These are phyloP conservation scores for Dioctria rufipes DNA, from an alignment of 2,888 invertebrate genomes.

Conservation along the genomic window DNA sequence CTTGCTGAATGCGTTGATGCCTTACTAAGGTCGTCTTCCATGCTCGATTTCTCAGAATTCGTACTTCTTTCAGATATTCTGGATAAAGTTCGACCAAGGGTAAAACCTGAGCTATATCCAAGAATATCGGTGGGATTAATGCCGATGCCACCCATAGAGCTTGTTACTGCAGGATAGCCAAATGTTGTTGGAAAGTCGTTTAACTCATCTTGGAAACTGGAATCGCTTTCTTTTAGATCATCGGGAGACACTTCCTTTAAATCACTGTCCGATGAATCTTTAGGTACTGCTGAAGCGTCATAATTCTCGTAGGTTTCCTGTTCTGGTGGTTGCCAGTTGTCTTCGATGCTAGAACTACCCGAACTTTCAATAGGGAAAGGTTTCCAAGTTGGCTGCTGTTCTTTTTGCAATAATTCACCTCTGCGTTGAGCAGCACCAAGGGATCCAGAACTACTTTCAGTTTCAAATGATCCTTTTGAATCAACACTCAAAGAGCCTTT, in stretches of 20 bases:
- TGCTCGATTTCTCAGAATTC: slow-evolving; percentile 89
- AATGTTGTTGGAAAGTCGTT: slow-evolving; percentile 84
- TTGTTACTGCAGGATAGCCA: slow-evolving; percentile 78
- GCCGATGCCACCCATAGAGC: slow-evolving; percentile 72
- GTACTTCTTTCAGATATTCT: slow-evolving; percentile 91
- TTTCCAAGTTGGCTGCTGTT: slow-evolving; percentile 85
- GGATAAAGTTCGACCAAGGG: slow-evolving; percentile 83
- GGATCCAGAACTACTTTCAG: slow-evolving; percentile 83
- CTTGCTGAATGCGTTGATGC: slow-evolving; percentile 88
- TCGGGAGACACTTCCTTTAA: slow-evolving; percentile 73
- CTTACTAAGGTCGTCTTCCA: slow-evolving; percentile 89
- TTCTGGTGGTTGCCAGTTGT: slow-evolving; percentile 85
- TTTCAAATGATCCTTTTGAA: slow-evolving; percentile 81
- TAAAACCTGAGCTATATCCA: slow-evolving; percentile 82
- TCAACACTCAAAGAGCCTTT: slow-evolving; percentile 78
- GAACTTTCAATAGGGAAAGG: slow-evolving; percentile 89
- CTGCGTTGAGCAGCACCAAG: slow-evolving; percentile 80
- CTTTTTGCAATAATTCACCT: slow-evolving; percentile 75
- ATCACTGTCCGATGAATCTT: slow-evolving; percentile 69
- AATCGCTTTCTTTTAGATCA: slow-evolving; percentile 75
- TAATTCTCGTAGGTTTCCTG: slow-evolving; percentile 77
- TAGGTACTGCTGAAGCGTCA: slow-evolving; percentile 67
- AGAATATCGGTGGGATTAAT: slow-evolving; percentile 78
- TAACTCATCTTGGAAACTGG: slow-evolving; percentile 82
- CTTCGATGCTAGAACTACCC: slow-evolving; percentile 88